phyloP scores from a whole-genome alignment of 2,888 invertebrate genomes.

The Isotomurus palustris region DNA sequence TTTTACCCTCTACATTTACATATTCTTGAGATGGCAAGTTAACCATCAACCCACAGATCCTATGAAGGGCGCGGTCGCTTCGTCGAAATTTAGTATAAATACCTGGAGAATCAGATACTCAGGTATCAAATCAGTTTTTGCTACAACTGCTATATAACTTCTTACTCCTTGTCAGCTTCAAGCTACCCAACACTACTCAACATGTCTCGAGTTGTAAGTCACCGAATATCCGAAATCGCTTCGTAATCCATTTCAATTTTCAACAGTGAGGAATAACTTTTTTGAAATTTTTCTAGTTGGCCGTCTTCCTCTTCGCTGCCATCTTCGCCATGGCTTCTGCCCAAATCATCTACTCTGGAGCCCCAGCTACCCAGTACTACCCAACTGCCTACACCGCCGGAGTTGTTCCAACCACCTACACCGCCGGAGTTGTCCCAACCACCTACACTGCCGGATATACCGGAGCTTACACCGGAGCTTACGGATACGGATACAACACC shows the following conservation, averaged over 20 bases:
- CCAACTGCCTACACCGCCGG: not conserved
- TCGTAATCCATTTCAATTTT: not conserved
- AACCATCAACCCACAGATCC: too few species aligned
- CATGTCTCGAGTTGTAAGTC: constrained; percentile 7
- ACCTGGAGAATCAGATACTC: not conserved
- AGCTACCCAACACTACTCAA: constrained; percentile 9
- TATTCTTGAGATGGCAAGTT: too few species aligned
- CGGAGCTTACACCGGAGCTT: too few species aligned
- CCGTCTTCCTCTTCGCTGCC: constrained; percentile 8
- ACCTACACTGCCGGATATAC: not conserved
- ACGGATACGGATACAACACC: too few species aligned
- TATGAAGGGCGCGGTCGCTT: constrained; percentile 5
- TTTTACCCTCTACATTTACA: too few species aligned
- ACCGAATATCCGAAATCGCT: not conserved
- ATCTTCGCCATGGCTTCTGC: constrained; percentile 10
- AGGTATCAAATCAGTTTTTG: constrained; percentile 11
- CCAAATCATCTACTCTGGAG: constrained; percentile 6
- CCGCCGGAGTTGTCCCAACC: not conserved
- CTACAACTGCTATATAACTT: constrained; percentile 7
- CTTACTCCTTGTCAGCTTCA: constrained; percentile 1
- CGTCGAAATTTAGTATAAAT: constrained; percentile 2
- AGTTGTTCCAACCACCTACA: not conserved
- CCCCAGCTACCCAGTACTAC: not conserved
- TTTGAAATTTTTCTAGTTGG: constrained; percentile 1
- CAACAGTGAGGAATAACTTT: too few species aligned